Percentiles rank a stretch among this genome's conserved stretches.
phyloP scores from a whole-genome alignment of 2,888 invertebrate genomes.

The Galerucella pusilla region DNA sequence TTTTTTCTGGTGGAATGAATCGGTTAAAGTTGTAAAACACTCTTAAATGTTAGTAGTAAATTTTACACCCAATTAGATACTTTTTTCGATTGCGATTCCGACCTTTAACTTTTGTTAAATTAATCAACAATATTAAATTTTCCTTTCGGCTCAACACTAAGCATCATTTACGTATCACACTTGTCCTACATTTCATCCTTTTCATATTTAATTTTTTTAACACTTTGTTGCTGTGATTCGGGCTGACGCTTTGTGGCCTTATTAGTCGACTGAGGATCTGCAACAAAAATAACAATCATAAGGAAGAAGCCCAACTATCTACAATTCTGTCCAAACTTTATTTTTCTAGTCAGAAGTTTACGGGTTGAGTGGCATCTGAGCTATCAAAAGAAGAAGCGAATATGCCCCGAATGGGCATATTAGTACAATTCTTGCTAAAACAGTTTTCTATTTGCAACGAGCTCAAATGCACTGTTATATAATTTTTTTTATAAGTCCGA shows the following conservation, averaged over 20 bases:
- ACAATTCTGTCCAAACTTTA: background rate
- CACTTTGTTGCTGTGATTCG: conserved; percentile 52
- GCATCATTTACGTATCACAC: conserved; percentile 40
- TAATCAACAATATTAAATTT: conserved; percentile 43
- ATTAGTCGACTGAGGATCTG: conserved; percentile 60
- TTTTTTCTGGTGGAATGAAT: conserved; percentile 6
- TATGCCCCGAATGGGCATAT: too few relatives aligned
- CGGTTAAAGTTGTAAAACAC: conserved; percentile 6
- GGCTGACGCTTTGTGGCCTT: conserved; percentile 58
- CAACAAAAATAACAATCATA: conserved; percentile 40
- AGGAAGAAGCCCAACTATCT: background rate
- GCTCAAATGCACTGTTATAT: too few relatives aligned
- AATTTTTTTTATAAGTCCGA: too few relatives aligned
- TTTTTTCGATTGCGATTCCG: conserved; percentile 18
- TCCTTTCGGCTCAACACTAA: conserved; percentile 33
- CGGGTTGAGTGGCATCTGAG: too few relatives aligned
- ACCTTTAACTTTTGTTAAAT: conserved; percentile 24
- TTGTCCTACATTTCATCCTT: conserved; percentile 54
- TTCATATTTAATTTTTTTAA: conserved; percentile 60
- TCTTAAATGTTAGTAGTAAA: conserved; percentile 5
- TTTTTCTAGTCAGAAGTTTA: background rate
- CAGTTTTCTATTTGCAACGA: too few relatives aligned
- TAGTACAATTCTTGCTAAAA: too few relatives aligned
- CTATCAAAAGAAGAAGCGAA: too few relatives aligned
- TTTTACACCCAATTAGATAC: conserved; percentile 11